Conservation (phyloP, 2,113 vertebrate species). For the Turdus rufiventris region DNA sequence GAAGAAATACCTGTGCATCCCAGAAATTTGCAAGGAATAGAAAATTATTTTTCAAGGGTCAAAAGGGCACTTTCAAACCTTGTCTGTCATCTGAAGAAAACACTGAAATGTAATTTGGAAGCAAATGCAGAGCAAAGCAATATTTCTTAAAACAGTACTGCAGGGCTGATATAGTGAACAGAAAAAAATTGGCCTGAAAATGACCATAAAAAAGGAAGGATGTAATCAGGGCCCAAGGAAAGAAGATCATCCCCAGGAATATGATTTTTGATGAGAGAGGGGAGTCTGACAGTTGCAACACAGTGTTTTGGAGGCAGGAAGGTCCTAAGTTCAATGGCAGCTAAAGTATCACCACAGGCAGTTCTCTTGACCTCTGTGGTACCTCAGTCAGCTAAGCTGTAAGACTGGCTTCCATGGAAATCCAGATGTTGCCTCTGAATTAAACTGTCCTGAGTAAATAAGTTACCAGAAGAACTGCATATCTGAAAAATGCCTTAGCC, state of each 20-base stretch:
- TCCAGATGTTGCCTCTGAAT: slow-evolving; percentile 65
- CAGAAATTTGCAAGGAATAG: slow-evolving; percentile 13
- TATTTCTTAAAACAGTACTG: slow-evolving; percentile 20
- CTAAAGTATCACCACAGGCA: slow-evolving; percentile 57
- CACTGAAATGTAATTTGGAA: slow-evolving; percentile 47
- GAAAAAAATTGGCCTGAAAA: background rate
- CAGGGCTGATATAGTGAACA: background rate
- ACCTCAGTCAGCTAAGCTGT: slow-evolving; percentile 69
- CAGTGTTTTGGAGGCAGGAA: slow-evolving; percentile 43
- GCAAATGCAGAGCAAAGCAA: slow-evolving; percentile 6
- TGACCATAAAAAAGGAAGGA: background rate
- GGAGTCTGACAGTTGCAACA: slow-evolving; percentile 13
- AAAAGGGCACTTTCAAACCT: slow-evolving; percentile 43
- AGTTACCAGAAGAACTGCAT: slow-evolving; percentile 50
- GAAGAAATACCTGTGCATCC: slow-evolving; percentile 14
- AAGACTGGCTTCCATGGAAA: slow-evolving; percentile 68
- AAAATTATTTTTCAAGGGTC: slow-evolving; percentile 4
- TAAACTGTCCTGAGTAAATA: slow-evolving; percentile 69
- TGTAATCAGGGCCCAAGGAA: background rate
- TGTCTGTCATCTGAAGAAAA: slow-evolving; percentile 35
- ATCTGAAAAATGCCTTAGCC: slow-evolving; percentile 54
- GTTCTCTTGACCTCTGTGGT: slow-evolving; percentile 61
- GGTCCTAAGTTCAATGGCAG: slow-evolving; percentile 49
- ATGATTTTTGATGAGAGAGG: background rate
- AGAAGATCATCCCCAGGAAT: slow-evolving; percentile 10